phyloP scores from a whole-genome alignment of 2,797 vertebrate genomes.

The Myotis myotis region DNA sequence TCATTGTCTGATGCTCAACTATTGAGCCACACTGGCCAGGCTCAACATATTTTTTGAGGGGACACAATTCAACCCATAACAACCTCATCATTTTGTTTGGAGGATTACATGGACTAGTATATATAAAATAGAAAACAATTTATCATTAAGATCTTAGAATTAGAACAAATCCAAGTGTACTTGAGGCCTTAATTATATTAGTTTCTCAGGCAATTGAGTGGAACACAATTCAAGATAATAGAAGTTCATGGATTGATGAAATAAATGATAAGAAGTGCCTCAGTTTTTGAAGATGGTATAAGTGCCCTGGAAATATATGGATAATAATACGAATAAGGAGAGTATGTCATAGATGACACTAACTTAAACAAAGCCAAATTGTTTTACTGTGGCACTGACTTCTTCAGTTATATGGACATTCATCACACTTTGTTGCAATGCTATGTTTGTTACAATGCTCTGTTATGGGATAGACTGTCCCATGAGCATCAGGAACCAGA shows the following conservation, averaged over 20 bases:
- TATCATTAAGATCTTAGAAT: not conserved
- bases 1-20: too few relatives aligned
- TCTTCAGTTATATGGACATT: not conserved
- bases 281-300: not conserved
- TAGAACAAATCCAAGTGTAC: not conserved
- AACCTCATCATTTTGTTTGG: not conserved
- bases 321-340: not conserved
- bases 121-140: not conserved
- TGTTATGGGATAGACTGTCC: not conserved
- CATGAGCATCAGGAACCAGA: not conserved
- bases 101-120: not conserved
- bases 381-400: not conserved
- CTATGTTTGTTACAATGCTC: not conserved
- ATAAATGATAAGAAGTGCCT: not conserved
- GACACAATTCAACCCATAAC: not conserved
- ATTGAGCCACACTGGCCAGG: too few relatives aligned
- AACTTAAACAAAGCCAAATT: not conserved
- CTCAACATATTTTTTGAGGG: not conserved
- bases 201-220: not conserved
- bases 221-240: not conserved
- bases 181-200: not conserved
- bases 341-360: not conserved
- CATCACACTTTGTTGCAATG: not conserved
- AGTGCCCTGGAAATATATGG: not conserved
- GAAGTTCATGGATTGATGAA: not conserved